A percentile compares a stretch with the other conserved stretches of the same genome.
These are phyloP conservation scores for Decapterus maruadsi DNA, from an alignment of 2,797 vertebrate species.

Conservation along the genomic window DNA sequence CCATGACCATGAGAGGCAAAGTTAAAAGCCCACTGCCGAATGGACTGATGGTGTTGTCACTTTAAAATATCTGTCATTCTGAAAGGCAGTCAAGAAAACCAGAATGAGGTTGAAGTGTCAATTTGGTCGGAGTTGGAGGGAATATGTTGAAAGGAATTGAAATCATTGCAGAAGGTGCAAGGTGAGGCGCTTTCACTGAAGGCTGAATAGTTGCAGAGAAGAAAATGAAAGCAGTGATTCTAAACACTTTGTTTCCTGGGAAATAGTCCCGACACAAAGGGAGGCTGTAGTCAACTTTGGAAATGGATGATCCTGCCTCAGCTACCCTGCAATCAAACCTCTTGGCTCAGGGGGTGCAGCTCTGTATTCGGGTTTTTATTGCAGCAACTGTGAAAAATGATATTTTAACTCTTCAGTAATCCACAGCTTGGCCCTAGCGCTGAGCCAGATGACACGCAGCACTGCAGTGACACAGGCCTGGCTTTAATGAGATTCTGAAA, in stretches of 20 bases:
- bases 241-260: conserved; percentile 2
- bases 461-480: background rate
- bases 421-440: conserved; percentile 9
- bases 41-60: background rate
- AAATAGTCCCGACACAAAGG: background rate
- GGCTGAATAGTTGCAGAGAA: background rate
- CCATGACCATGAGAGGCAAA: background rate
- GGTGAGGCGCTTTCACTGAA: background rate
- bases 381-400: conserved; percentile 31
- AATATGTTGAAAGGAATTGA: background rate
- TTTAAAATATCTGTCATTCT: background rate
- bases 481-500: conserved; percentile 41
- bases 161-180: background rate
- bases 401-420: conserved; percentile 24
- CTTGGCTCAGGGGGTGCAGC: background rate
- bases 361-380: conserved; percentile 6
- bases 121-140: background rate
- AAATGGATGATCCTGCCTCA: conserved; percentile 1
- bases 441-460: conserved; percentile 17
- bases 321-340: conserved; percentile 20
- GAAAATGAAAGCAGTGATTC: background rate
- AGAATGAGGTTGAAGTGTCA: background rate
- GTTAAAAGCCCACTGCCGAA: background rate
- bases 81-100: background rate
- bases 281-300: conserved; percentile 1